phyloP scores from a whole-genome alignment of 2,797 vertebrate genomes.

The Micromesistius poutassou region DNA sequence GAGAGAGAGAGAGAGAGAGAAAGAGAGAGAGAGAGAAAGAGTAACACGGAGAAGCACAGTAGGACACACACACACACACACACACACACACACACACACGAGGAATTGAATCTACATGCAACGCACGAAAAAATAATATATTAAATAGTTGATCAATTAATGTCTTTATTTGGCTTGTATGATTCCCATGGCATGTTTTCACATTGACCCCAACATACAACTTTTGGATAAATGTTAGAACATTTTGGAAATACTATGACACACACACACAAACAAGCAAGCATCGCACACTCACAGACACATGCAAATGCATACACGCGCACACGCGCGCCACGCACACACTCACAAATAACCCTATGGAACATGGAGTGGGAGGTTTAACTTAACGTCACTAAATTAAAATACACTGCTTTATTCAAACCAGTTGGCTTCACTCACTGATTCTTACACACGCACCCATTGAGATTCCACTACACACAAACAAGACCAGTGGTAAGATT shows the following conservation, averaged over 20 bases:
- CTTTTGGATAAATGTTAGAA: not conserved
- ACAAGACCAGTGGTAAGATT: not conserved
- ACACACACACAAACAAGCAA: not conserved
- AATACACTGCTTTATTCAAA: not conserved
- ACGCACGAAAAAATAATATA: not conserved
- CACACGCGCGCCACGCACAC: not conserved
- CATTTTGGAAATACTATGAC: not conserved
- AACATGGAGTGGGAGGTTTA: too few species aligned
- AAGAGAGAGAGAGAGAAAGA: constrained; percentile 2
- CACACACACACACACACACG: not conserved
- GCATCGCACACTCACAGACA: not conserved
- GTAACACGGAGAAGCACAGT: not conserved
- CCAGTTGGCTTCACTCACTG: not conserved
- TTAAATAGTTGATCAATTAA: not conserved
- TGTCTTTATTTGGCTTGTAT: not conserved
- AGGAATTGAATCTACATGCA: not conserved
- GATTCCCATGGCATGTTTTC: not conserved
- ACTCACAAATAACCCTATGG: not conserved
- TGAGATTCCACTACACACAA: not conserved
- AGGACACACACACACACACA: too few species aligned
- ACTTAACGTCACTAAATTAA: too few species aligned
- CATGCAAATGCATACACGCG: not conserved
- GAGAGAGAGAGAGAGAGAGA: not conserved
- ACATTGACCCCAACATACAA: not conserved
- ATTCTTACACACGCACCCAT: not conserved